A percentile compares a stretch with the other conserved stretches of the same genome.
Conservation (phyloP, 2,888 invertebrate genomes). For the Cataglyphis albicans region DNA sequence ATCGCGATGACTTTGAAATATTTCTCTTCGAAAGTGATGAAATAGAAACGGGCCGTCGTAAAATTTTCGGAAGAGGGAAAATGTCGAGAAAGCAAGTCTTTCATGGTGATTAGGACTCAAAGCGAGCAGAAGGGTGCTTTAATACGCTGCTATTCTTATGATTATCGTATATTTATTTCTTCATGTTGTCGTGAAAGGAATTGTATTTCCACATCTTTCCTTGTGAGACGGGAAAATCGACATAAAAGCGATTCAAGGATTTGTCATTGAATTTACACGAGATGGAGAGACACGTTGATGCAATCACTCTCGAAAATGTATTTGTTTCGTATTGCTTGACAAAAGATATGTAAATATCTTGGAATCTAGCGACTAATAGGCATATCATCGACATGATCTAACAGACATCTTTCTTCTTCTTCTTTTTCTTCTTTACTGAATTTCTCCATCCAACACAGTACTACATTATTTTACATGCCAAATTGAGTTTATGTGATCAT, state of each 20-base stretch:
- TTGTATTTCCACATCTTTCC: background rate
- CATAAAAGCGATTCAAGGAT: constrained; percentile 29
- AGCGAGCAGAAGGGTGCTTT: background rate
- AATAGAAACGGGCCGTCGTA: background rate
- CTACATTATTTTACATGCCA: background rate
- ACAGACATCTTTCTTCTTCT: background rate
- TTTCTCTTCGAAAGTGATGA: constrained; percentile 5
- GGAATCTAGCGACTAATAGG: background rate
- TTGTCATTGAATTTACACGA: constrained; percentile 27
- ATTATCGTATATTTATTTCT: constrained; percentile 17
- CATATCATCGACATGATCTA: background rate
- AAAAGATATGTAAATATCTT: background rate
- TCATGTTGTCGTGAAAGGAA: background rate
- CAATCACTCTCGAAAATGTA: background rate
- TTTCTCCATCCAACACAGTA: background rate
- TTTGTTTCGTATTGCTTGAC: background rate
- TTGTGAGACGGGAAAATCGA: constrained; percentile 10
- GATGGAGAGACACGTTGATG: background rate
- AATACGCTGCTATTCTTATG: background rate
- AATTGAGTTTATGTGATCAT: background rate
- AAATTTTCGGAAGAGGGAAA: background rate
- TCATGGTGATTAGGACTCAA: background rate
- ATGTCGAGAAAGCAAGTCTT: background rate
- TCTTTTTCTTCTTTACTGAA: background rate
- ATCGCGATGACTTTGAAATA: background rate